Evolutionary conservation across 2,888 invertebrate genomes (phyloP), one percentile per base, ranked within the genome.

Genomic region (Podotricha telesiphe): DNA sequence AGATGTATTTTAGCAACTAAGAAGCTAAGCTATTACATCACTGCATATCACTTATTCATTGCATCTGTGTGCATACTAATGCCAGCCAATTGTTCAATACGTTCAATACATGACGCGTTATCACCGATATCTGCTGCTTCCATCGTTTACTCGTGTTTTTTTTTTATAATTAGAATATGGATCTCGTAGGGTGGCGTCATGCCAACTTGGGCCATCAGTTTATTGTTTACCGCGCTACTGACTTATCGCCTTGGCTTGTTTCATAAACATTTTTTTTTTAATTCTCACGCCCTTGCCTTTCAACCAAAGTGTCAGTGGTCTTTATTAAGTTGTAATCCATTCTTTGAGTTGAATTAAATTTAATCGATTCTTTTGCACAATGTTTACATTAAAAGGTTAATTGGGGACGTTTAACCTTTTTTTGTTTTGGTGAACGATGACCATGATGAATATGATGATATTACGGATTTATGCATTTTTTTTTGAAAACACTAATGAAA

Each of bases 121-220:
- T 62, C 61, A 61, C 42, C 45, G 45, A 67, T 61, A 67, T 53
- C 45, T 53, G 15, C 34, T 34, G 58, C 45, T 56, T 17, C 37
- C 58, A 67, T 20, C 67, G 74, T 75, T 72, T 72, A 65, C 71
- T 58, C 69, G 74, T 75, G 74, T 75, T 70, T 70, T 68, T 82
- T 42, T 82, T 78, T 79, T 79, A 84, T 83, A 81, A 85, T 85
- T 85, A 86, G 82, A 80, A 72, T 75, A 75, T 75, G 76, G 67
- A 67, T 28, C 58, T 37, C 74, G 74, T 71, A 69, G 66, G 69
- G 79, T 87, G 89, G 89, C 85, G 74, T 37, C 19, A 74, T 82
- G 90, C 89, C 90, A 89, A 83, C 74, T 74, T 61, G 42, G 61
- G 74, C 67, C 69, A 47, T 77, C 83, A 88, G 88, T 89, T 67